Evolutionary conservation across 1,140 invertebrate species (phyloP).

Genomic region (Atta colombica): DNA sequence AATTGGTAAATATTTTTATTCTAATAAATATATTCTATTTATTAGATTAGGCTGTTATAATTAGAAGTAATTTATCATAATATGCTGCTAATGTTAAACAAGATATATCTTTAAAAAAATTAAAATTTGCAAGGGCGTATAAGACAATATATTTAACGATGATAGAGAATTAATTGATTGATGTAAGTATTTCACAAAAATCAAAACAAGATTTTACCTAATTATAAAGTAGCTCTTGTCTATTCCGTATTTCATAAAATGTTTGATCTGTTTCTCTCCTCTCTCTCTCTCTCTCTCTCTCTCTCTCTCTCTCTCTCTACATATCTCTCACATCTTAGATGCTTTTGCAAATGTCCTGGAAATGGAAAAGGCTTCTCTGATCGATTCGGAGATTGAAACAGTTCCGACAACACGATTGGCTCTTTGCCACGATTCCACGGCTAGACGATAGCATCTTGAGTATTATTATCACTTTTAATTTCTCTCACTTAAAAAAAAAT

Average conservation of each 20-base stretch:
- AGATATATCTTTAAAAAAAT: constrained; percentile 1
- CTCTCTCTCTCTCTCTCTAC: background rate
- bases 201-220: constrained; percentile 54
- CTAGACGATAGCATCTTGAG: constrained; percentile 64
- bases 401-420: constrained; percentile 73
- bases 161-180: constrained; percentile 45
- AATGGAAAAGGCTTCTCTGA: constrained; percentile 76
- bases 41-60: background rate
- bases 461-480: constrained; percentile 41
- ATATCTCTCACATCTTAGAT: constrained; percentile 20
- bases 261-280: constrained; percentile 28
- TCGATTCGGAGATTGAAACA: constrained; percentile 78
- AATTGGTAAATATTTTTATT: background rate
- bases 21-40: background rate
- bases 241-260: constrained; percentile 41
- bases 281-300: background rate
- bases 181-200: constrained; percentile 45
- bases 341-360: constrained; percentile 76
- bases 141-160: constrained; percentile 48
- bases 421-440: constrained; percentile 69
- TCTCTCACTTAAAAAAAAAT: background rate
- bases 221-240: constrained; percentile 56
- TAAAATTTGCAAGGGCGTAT: constrained; percentile 19
- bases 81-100: background rate
- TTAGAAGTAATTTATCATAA: background rate